Base-by-base conservation (phyloP, 2,888 invertebrate species). In the Lasioglossum zephyrum region DNA sequence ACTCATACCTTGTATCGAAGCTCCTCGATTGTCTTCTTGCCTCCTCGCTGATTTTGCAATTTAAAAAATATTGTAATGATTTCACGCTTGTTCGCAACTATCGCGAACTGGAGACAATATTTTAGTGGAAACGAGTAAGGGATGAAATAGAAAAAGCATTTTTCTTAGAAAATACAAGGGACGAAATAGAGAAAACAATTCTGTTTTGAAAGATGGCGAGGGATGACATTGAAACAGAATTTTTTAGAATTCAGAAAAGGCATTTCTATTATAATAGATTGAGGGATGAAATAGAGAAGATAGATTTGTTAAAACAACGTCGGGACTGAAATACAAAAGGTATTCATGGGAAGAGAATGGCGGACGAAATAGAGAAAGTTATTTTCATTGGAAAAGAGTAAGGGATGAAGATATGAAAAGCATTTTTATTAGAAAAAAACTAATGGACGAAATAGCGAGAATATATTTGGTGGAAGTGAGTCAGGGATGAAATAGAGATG, bases 1-100 rank as follows among this genome's bases (percentile, higher is more conserved):
- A 77, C 78, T 87, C 87, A 73, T 66, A 75, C 22, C 76, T 39
- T 47, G n/a, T 57, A 73, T 80, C 75, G 79, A 82, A 72, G 36
- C 18, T 26, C 66, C 44, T 49, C 82, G 77, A 84, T 79, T 75
- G 47, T 78, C 57, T 16, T 22, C 11, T 1, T 22, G 3, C 36
- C 6, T 26, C 31, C 16, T 63, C 31, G 31, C 63, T 31, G 36
- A 11, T 36, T 69, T 60, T 75, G 41, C 60, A 5, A 70, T 47
- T 44, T 13, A 2, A 49, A 6, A 8, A 53, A 53, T 53, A 53
- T 53, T 22, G 8, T 0, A 0, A 22, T 8, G 53, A 22, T 53
- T 22, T 53, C n/a, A n/a, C 47, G 4, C 47, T 47, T 47, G 47
- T 16, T 47, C 16, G 5, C 47, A 47, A 5, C 47, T 18, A 16